Conservation (phyloP, 2,113 vertebrate genomes). For the Cynoglossus semilaevis region DNA sequence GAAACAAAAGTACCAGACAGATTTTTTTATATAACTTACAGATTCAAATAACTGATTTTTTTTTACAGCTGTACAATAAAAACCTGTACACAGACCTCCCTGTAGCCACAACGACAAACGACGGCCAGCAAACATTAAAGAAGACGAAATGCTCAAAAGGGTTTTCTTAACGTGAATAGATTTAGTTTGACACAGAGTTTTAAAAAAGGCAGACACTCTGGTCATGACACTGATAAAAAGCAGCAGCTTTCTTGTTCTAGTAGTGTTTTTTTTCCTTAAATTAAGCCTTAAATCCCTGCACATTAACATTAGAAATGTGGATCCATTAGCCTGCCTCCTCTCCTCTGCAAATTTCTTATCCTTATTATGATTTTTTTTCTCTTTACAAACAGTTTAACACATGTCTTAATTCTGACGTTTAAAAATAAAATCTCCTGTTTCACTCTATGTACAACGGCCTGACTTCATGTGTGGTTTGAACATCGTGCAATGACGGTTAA, state of each 20-base stretch:
- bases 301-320: constrained; percentile 13
- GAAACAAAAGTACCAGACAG: constrained; percentile 27
- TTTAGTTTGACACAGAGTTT: constrained; percentile 33
- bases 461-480: constrained; percentile 11
- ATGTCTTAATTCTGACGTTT: constrained; percentile 43
- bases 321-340: neutral
- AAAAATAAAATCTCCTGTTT: constrained; percentile 51
- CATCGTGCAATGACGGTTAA: constrained; percentile 23
- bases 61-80: constrained; percentile 32
- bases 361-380: constrained; percentile 33
- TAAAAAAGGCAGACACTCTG: constrained; percentile 26
- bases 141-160: constrained; percentile 21
- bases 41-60: constrained; percentile 29
- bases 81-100: neutral
- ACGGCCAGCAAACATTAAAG: constrained; percentile 18
- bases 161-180: constrained; percentile 2
- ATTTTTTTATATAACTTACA: constrained; percentile 41
- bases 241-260: constrained; percentile 53
- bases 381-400: constrained; percentile 47
- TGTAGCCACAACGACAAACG: constrained; percentile 8
- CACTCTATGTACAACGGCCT: constrained; percentile 9
- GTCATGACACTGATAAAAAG: constrained; percentile 32
- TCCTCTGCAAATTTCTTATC: constrained; percentile 38
- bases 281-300: constrained; percentile 51
- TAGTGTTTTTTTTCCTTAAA: constrained; percentile 23